These are phyloP conservation scores for Salticus scenicus DNA, from an alignment of 2,888 invertebrate genomes.

Conservation along the genomic window DNA sequence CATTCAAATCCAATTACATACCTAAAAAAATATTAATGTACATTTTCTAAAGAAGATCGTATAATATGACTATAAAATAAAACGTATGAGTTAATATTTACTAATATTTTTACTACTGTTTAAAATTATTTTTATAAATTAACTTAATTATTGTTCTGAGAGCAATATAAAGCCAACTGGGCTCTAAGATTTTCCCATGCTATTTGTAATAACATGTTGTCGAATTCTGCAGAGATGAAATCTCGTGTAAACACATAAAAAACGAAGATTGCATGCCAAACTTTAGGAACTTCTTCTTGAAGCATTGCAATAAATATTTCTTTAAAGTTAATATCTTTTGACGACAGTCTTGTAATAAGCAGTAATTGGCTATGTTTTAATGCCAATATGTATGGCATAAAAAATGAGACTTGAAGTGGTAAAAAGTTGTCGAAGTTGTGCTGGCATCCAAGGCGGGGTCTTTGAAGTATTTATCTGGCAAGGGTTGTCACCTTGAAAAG, in stretches of 20 bases:
- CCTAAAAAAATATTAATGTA: too few species aligned
- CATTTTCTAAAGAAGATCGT: too few species aligned
- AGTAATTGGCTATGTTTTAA: constrained; percentile 62
- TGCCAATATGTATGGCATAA: constrained; percentile 21
- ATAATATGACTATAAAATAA: too few species aligned
- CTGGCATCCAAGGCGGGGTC: constrained; percentile 38
- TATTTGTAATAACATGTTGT: neutral
- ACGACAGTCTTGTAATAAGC: constrained; percentile 48
- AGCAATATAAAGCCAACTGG: too few species aligned
- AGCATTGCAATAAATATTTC: too few species aligned
- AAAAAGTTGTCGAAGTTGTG: constrained; percentile 65
- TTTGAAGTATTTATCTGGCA: constrained; percentile 58
- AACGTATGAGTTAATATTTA: too few species aligned
- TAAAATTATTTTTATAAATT: too few species aligned
- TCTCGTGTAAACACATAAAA: neutral
- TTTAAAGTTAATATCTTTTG: constrained; percentile 19
- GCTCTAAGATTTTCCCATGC: too few species aligned
- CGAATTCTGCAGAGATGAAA: neutral
- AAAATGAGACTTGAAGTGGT: constrained; percentile 5
- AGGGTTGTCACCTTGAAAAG: constrained; percentile 64
- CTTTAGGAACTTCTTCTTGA: neutral
- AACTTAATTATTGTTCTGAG: too few species aligned
- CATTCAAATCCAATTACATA: too few species aligned
- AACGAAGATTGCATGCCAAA: neutral
- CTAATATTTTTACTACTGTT: too few species aligned